A percentile compares a stretch with the other conserved stretches of the same genome.
Evolutionary conservation across 2,113 vertebrate species (phyloP).

Genomic region (Trochalopteron elliotii): DNA sequence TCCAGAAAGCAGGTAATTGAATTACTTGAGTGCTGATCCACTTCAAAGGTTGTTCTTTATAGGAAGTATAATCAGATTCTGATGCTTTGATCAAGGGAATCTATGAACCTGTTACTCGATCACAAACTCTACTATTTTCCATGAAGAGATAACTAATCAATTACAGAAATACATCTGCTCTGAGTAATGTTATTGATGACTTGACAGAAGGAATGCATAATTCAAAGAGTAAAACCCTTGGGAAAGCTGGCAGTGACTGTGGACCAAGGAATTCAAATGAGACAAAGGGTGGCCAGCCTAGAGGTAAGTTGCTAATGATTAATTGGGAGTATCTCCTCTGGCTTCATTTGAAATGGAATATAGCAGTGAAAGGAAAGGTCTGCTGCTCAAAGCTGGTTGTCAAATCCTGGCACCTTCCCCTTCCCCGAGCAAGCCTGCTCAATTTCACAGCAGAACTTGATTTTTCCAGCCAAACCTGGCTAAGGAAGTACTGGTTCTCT

Average conservation of each 20-base stretch:
- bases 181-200: constrained; percentile 55
- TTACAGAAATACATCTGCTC: constrained; percentile 75
- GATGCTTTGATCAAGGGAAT: constrained; percentile 56
- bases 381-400: background rate
- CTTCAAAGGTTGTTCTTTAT: constrained; percentile 73
- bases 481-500: background rate
- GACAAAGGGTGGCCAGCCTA: background rate
- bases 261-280: background rate
- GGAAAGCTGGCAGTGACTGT: background rate
- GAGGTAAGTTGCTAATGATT: background rate
- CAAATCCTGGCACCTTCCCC: background rate
- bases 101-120: constrained; percentile 56
- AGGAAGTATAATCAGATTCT: constrained; percentile 71
- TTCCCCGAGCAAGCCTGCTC: background rate
- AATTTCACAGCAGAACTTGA: background rate
- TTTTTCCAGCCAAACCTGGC: background rate
- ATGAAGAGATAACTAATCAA: constrained; percentile 66
- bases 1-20: constrained; percentile 61
- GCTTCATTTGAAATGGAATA: background rate
- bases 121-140: constrained; percentile 38
- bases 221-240: background rate
- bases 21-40: constrained; percentile 68
- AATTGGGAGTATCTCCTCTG: background rate
- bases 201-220: constrained; percentile 31
- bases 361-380: background rate